These are phyloP conservation scores for Gephyroberyx darwinii DNA, from an alignment of 2,797 vertebrate genomes.

Conservation along the genomic window DNA sequence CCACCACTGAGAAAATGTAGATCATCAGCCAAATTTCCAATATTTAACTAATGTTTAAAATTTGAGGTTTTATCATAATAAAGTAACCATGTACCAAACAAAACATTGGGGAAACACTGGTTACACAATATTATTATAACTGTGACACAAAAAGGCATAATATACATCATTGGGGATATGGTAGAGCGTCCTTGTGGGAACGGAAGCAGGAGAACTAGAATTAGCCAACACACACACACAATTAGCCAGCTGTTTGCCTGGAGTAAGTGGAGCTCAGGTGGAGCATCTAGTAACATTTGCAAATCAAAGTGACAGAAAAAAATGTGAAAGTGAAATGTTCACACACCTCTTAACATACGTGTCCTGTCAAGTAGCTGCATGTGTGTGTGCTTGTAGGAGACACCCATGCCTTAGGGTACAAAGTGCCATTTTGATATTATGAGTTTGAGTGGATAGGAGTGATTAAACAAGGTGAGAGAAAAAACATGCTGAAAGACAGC, in stretches of 20 bases:
- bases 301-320: conserved; percentile 64
- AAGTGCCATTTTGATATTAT: conserved; percentile 45
- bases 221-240: not conserved
- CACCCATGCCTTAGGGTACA: conserved; percentile 47
- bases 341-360: conserved; percentile 51
- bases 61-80: too few relatives aligned
- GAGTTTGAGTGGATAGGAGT: conserved; percentile 30
- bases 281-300: conserved; percentile 9
- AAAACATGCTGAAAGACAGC: conserved; percentile 1
- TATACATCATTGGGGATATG: not conserved
- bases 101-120: too few relatives aligned
- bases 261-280: conserved; percentile 36
- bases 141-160: too few relatives aligned
- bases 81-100: too few relatives aligned
- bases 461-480: conserved; percentile 28
- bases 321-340: too few relatives aligned
- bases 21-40: too few relatives aligned
- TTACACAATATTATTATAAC: too few relatives aligned
- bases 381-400: conserved; percentile 24
- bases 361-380: conserved; percentile 56
- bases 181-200: not conserved
- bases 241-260: conserved; percentile 46
- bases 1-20: too few relatives aligned
- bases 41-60: too few relatives aligned
- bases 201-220: too few relatives aligned